phyloP scores from a whole-genome alignment of 2,888 invertebrate species.

The Drosophila pseudotalamancana region DNA sequence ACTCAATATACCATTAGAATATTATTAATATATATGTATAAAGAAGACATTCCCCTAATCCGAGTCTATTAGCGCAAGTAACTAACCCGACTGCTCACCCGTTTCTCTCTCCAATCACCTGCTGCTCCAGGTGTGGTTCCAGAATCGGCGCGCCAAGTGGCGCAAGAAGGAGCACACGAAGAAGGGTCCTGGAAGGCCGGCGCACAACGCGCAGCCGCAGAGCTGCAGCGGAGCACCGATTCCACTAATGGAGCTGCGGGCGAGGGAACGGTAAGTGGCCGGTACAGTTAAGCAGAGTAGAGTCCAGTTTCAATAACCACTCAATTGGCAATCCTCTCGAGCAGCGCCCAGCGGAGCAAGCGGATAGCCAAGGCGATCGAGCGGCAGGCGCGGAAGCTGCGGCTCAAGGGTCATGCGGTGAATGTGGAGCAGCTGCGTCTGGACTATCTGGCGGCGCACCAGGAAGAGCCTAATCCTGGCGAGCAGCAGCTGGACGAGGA shows the following conservation, averaged over 20 bases:
- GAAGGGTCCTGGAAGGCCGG: constrained; percentile 98
- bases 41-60: no score
- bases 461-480: constrained; percentile 3
- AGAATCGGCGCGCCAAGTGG: constrained; percentile 99
- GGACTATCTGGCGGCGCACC: constrained; percentile 89
- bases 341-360: constrained; percentile 92
- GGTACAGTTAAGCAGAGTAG: background rate
- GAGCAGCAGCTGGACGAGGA: constrained; percentile 85
- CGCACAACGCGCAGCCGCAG: constrained; percentile 98
- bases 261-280: constrained; percentile 88
- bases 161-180: constrained; percentile 99
- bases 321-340: constrained; percentile 6
- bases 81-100: no score
- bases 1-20: no score
- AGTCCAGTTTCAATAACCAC: background rate
- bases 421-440: constrained; percentile 91
- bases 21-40: no score
- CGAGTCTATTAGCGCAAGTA: no score
- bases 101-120: no score
- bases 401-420: constrained; percentile 93
- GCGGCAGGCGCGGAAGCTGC: constrained; percentile 94
- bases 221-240: constrained; percentile 98
- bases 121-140: constrained; percentile 95
- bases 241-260: constrained; percentile 92
- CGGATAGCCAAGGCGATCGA: constrained; percentile 95